These are phyloP conservation scores for Baronia brevicornis DNA, from an alignment of 2,888 invertebrate genomes.

Conservation along the genomic window DNA sequence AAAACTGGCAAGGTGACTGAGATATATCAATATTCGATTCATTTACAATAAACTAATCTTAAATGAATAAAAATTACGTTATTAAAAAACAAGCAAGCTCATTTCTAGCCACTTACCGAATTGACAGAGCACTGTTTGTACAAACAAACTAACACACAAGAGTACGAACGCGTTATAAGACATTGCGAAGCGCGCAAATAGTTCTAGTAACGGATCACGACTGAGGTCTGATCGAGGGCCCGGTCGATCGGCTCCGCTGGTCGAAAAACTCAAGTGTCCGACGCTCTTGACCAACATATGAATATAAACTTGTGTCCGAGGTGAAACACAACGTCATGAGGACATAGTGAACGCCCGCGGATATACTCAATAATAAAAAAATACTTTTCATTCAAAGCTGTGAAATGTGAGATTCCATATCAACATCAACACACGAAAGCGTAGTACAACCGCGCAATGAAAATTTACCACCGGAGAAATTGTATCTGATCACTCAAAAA, in stretches of 20 bases:
- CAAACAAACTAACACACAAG: slow-evolving; percentile 42
- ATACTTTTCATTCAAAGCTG: too few species aligned
- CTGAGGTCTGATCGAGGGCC: slow-evolving; percentile 1
- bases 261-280: slow-evolving; percentile 14
- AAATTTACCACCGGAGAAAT: too few species aligned
- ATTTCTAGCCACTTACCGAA: slow-evolving; percentile 40
- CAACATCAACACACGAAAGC: slow-evolving; percentile 18
- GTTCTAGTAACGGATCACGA: too few species aligned
- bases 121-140: slow-evolving; percentile 38
- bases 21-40: too few species aligned
- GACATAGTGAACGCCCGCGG: neutral
- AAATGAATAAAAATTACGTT: slow-evolving; percentile 11
- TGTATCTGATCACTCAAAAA: too few species aligned
- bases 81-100: slow-evolving; percentile 1
- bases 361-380: neutral
- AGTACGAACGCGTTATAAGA: slow-evolving; percentile 21
- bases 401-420: too few species aligned
- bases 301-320: slow-evolving; percentile 21
- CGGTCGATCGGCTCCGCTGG: neutral
- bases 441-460: too few species aligned
- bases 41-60: too few species aligned
- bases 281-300: slow-evolving; percentile 23
- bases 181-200: slow-evolving; percentile 3
- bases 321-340: slow-evolving; percentile 15
- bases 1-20: too few species aligned